Evolutionary conservation across 2,113 vertebrate species (phyloP).

Genomic region (Tringa solitaria): DNA sequence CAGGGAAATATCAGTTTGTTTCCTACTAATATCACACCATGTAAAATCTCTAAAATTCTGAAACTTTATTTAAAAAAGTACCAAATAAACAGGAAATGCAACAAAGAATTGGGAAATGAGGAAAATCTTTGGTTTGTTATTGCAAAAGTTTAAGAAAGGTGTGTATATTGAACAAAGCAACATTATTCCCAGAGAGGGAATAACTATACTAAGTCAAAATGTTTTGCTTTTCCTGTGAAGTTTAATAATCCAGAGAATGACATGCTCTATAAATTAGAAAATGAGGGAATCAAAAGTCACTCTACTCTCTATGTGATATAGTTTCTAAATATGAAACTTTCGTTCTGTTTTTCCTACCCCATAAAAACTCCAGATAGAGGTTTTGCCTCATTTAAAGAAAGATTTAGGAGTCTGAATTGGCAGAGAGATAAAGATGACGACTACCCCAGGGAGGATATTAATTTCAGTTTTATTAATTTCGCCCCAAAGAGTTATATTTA

Average conservation of each 20-base stretch:
- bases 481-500: constrained; percentile 1
- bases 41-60: not conserved
- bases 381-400: constrained; percentile 34
- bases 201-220: not conserved
- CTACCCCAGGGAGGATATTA: not conserved
- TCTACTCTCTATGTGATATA: not conserved
- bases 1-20: not conserved
- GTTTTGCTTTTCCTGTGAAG: constrained; percentile 1
- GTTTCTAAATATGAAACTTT: not conserved
- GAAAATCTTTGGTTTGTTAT: not conserved
- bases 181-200: not conserved
- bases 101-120: not conserved
- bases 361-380: not conserved
- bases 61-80: not conserved
- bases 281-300: not conserved
- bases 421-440: not conserved
- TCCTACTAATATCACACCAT: not conserved
- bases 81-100: not conserved
- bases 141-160: not conserved
- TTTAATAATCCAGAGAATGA: not conserved
- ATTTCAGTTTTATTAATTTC: constrained; percentile 47
- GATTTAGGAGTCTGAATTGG: not conserved
- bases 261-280: not conserved
- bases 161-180: not conserved
- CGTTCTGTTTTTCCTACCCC: not conserved